These are phyloP conservation scores for Apomyelois bistriatella DNA, from an alignment of 2,888 invertebrate species.

Conservation along the genomic window DNA sequence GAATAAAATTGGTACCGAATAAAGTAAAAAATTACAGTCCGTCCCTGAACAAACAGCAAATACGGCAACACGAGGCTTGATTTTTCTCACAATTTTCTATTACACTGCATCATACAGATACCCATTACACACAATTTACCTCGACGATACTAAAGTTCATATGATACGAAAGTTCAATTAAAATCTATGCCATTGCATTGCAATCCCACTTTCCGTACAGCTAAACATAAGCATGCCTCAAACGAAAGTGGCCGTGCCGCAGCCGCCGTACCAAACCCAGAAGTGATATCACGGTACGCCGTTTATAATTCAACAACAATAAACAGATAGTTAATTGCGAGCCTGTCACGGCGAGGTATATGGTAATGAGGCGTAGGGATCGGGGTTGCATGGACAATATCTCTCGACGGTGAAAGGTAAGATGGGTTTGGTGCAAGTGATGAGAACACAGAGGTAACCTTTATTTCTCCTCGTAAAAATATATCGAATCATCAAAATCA, in stretches of 20 bases:
- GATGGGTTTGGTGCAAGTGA: constrained; percentile 39
- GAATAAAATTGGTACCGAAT: too few relatives aligned
- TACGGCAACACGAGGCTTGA: neutral
- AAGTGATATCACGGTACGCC: constrained; percentile 64
- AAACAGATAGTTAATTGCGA: constrained; percentile 79
- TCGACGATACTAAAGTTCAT: neutral
- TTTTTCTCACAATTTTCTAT: too few relatives aligned
- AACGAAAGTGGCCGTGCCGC: constrained; percentile 7
- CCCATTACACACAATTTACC: neutral
- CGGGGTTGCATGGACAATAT: constrained; percentile 76
- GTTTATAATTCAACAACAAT: constrained; percentile 79
- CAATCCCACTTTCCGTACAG: neutral
- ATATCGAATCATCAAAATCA: too few relatives aligned
- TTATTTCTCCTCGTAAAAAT: neutral
- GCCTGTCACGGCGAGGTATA: constrained; percentile 78
- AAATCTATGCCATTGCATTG: neutral
- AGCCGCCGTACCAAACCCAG: constrained; percentile 28
- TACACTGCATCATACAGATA: neutral
- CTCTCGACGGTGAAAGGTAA: constrained; percentile 78
- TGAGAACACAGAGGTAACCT: constrained; percentile 13
- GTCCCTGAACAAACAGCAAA: neutral
- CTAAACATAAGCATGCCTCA: too few relatives aligned
- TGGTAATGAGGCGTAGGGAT: constrained; percentile 78
- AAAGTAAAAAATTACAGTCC: neutral
- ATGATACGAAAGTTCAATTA: neutral